phyloP scores from a whole-genome alignment of 2,113 vertebrate species.

The Antechinus flavipes region DNA sequence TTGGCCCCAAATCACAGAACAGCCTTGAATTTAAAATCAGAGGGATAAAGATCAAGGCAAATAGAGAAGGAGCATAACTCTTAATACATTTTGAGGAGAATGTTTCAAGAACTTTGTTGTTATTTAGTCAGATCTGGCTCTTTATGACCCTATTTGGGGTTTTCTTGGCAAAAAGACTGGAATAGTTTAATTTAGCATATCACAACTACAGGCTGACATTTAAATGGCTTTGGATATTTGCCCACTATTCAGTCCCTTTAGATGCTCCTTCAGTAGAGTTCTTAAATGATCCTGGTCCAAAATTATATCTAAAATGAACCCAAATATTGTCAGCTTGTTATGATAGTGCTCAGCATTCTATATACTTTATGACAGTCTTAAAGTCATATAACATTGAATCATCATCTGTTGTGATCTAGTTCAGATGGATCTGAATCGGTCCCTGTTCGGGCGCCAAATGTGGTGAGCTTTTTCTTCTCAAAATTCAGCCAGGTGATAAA shows the following conservation, averaged over 20 bases:
- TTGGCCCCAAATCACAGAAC: background rate
- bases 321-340: background rate
- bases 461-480: no score
- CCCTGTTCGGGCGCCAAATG: no score
- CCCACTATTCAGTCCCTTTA: background rate
- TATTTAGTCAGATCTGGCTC: background rate
- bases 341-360: background rate
- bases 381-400: background rate
- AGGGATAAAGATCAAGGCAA: background rate
- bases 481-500: no score
- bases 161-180: background rate
- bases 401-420: no score
- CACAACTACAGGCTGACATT: background rate
- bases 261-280: background rate
- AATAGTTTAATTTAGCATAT: background rate
- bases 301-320: background rate
- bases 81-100: background rate
- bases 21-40: background rate
- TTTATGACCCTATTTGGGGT: background rate
- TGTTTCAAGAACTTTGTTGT: background rate
- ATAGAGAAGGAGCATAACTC: background rate
- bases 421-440: no score
- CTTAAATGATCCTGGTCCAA: background rate
- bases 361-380: background rate
- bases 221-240: background rate